phyloP scores from a whole-genome alignment of 1,140 invertebrate genomes.

The Ericerus pela region DNA sequence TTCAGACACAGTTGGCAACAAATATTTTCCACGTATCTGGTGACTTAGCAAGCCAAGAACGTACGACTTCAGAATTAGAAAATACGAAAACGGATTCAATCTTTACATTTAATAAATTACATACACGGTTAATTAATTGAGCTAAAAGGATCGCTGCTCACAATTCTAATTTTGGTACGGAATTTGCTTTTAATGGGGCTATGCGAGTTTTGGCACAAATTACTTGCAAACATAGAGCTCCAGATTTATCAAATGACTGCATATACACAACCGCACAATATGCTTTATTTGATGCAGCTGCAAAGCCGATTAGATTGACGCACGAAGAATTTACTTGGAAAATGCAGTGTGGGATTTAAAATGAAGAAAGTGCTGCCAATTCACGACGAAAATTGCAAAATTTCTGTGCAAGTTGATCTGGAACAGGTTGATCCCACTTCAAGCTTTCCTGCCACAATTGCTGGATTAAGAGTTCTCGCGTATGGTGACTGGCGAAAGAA shows the following conservation, averaged over 20 bases:
- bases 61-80: too few species aligned
- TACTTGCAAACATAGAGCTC: too few species aligned
- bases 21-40: too few species aligned
- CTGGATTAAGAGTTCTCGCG: slow-evolving; percentile 30
- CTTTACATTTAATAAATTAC: not conserved
- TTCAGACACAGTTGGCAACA: too few species aligned
- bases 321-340: not conserved
- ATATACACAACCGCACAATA: slow-evolving; percentile 20
- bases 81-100: not conserved
- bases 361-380: slow-evolving; percentile 21
- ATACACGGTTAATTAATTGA: not conserved
- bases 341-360: slow-evolving; percentile 12
- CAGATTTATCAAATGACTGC: too few species aligned
- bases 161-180: not conserved
- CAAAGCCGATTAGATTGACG: slow-evolving; percentile 24
- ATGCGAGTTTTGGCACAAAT: not conserved
- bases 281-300: slow-evolving; percentile 18
- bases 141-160: not conserved
- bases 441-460: slow-evolving; percentile 26
- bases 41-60: too few species aligned
- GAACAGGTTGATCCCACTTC: slow-evolving; percentile 28
- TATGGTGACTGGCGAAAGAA: slow-evolving; percentile 27
- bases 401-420: too few species aligned
- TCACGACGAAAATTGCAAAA: slow-evolving; percentile 24
- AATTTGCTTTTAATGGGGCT: not conserved